Percentiles rank a stretch among this genome's conserved stretches.
Conservation (phyloP, 2,888 invertebrate genomes). For the Drosophila kanekoi region DNA sequence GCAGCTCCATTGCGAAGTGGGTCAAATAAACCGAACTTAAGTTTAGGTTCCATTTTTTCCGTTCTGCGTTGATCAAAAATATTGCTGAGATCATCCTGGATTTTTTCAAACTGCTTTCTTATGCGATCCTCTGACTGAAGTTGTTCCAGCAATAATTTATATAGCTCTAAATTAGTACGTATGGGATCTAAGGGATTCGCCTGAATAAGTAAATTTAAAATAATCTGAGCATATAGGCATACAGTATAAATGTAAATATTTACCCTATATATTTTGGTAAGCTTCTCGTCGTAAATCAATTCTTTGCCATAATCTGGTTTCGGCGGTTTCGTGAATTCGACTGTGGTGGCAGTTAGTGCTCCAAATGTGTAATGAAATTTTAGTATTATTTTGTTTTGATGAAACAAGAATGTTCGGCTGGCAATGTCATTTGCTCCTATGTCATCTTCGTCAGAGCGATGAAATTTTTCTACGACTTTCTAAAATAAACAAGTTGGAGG, state of each 20-base stretch:
- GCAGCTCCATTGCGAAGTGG: constrained; percentile 86
- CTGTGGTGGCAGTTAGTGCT: constrained; percentile 85
- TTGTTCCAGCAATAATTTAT: constrained; percentile 88
- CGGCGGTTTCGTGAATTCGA: constrained; percentile 89
- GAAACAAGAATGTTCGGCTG: constrained; percentile 88
- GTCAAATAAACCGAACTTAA: constrained; percentile 87
- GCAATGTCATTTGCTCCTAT: constrained; percentile 87
- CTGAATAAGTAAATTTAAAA: constrained; percentile 81
- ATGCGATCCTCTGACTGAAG: constrained; percentile 88
- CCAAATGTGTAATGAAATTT: constrained; percentile 83
- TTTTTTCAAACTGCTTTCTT: constrained; percentile 86
- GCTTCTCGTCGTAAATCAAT: constrained; percentile 88
- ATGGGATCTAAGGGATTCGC: constrained; percentile 88
- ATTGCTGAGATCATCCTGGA: constrained; percentile 82
- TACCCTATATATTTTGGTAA: constrained; percentile 89
- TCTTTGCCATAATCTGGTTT: constrained; percentile 90
- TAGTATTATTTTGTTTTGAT: constrained; percentile 86
- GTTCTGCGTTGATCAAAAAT: constrained; percentile 85
- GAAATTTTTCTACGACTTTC: constrained; percentile 88
- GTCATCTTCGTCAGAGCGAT: constrained; percentile 85
- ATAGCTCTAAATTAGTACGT: constrained; percentile 88
- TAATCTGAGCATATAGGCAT: not conserved
- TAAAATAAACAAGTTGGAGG: constrained; percentile 61
- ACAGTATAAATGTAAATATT: not conserved
- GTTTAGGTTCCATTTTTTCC: constrained; percentile 86